Evolutionary conservation across 2,888 invertebrate species (phyloP).

Genomic region (Platerodrilus igneus): DNA sequence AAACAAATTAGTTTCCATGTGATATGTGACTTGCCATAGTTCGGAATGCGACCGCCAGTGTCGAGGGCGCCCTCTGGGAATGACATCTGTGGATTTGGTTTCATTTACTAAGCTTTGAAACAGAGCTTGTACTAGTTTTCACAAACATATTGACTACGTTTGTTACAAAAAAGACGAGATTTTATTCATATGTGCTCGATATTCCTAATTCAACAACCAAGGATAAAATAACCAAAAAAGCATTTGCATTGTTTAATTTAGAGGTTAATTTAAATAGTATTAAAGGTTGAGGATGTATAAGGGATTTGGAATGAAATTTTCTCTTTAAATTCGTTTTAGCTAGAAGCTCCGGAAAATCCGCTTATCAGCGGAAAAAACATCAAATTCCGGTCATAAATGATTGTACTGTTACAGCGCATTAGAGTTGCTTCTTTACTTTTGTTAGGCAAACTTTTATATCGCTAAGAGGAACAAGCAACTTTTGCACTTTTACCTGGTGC

Average conservation of each 20-base stretch:
- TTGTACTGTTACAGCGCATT: conserved; percentile 13
- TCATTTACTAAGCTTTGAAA: conserved; percentile 25
- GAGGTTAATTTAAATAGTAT: conserved; percentile 13
- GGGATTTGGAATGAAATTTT: conserved; percentile 18
- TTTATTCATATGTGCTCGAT: too few relatives aligned
- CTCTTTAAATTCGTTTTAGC: conserved; percentile 16
- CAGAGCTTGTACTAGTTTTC: conserved; percentile 22
- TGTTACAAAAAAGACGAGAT: too few relatives aligned
- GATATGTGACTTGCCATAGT: conserved; percentile 24
- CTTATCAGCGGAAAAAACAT: conserved; percentile 16
- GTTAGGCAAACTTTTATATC: conserved; percentile 17
- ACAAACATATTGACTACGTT: too few relatives aligned
- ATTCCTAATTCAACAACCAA: too few relatives aligned
- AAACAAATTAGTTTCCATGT: conserved; percentile 26
- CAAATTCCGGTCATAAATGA: conserved; percentile 18
- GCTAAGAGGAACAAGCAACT: conserved; percentile 14
- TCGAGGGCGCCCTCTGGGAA: conserved; percentile 21
- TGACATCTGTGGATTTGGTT: conserved; percentile 26
- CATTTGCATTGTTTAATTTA: too few relatives aligned
- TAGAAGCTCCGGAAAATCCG: conserved; percentile 13
- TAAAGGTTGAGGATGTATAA: conserved; percentile 11
- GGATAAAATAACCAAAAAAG: too few relatives aligned
- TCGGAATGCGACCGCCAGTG: conserved; percentile 24
- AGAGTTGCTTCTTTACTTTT: conserved; percentile 16
- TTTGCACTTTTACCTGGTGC: conserved; percentile 12